Evolutionary conservation across 2,797 vertebrate genomes (phyloP), one percentile per base, ranked within the genome.

Genomic region (Poeciliopsis paucimaculata): DNA sequence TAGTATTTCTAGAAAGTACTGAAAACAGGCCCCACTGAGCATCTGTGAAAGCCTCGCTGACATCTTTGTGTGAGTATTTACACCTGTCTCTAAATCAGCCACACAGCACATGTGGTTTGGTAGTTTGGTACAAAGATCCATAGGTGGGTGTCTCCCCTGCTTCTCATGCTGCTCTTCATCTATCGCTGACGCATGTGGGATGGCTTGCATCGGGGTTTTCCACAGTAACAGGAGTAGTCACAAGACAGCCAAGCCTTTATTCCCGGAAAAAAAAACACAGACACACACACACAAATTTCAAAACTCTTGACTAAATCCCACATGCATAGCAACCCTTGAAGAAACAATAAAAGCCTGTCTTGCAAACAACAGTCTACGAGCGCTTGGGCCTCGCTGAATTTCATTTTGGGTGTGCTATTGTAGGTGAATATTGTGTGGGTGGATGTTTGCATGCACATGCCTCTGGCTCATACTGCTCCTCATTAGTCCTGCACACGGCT

Each of bases 181-280:
- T 82, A 73, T 85, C 77, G 86, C 91, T 94, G 94, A 94, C 90
- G 94, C 93, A 94, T 80, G 83, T 64, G 83, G 92, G 88, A 86
- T 90, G 86, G 88, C 84, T 43, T 55, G 75, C 80, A 85, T 83
- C 36, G 91, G 94, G 95, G 88, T 90, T 95, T 95, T 95, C 94
- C 94, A 92, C 82, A 82, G 88, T 81, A 91, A 91, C 36, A 60
- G 85, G 86, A 92, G 90, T 90, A 77, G 84, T 83, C 4, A 0
- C 80, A 68, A 73, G 84, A 95, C 94, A 95, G 93, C 93, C 80
- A 78, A 45, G n/a, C 79, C 92, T 93, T 95, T 94, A 91, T 95
- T 83, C 89, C 49, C 80, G 83, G 87, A 86, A 81, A 34, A 34
- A 34, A 76, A 75, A 82, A 78, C 78, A 76, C 76, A 57, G 77